These are phyloP conservation scores for Rutpela maculata DNA, from an alignment of 2,888 invertebrate genomes.

Conservation along the genomic window DNA sequence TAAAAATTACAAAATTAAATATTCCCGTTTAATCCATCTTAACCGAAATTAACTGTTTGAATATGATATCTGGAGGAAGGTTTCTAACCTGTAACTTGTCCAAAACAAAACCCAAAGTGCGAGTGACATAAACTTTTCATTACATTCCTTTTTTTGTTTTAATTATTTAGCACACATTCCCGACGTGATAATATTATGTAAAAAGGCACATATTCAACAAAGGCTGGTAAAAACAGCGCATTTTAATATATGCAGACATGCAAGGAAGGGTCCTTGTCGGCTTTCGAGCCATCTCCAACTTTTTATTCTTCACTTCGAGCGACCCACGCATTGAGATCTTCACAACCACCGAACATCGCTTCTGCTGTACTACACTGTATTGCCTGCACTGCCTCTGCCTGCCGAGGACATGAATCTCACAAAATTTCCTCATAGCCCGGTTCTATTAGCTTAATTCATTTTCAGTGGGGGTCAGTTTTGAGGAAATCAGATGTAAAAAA, in stretches of 20 bases:
- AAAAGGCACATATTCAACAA: constrained; percentile 54
- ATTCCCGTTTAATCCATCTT: background rate
- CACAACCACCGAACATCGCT: constrained; percentile 47
- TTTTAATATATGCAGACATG: constrained; percentile 66
- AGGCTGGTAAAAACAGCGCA: constrained; percentile 51
- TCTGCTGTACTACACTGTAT: constrained; percentile 44
- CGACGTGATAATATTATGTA: constrained; percentile 47
- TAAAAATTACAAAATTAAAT: background rate
- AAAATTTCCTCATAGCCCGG: constrained; percentile 24
- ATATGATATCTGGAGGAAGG: background rate
- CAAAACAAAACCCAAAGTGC: background rate
- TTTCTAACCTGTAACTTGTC: background rate
- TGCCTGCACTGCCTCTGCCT: constrained; percentile 31
- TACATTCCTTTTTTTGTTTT: constrained; percentile 17
- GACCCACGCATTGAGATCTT: constrained; percentile 54
- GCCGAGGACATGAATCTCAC: constrained; percentile 18
- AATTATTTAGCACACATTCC: constrained; percentile 15
- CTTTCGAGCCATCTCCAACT: constrained; percentile 64
- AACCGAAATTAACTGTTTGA: background rate
- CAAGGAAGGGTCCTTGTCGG: constrained; percentile 64
- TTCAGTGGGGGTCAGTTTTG: background rate
- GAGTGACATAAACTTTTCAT: constrained; percentile 38
- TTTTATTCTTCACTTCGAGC: constrained; percentile 63
- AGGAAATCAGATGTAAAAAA: too few species aligned
- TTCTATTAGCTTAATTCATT: background rate